These are phyloP conservation scores for Melieria omissa DNA, from an alignment of 2,888 invertebrate genomes.

Conservation along the genomic window DNA sequence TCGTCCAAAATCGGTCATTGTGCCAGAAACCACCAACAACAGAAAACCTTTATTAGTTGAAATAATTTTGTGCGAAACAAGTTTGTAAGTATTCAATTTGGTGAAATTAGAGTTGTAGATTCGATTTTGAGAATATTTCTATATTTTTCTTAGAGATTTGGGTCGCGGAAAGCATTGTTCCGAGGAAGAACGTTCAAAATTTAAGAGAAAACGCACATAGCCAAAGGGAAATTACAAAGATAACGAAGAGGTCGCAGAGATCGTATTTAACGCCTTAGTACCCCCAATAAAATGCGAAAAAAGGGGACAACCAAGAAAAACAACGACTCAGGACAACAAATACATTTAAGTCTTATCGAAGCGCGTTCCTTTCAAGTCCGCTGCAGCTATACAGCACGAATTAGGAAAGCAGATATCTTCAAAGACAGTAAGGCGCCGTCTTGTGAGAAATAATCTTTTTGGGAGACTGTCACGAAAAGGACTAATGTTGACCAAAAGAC, in stretches of 20 bases:
- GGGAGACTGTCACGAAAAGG: not conserved
- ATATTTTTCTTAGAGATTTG: too few species aligned
- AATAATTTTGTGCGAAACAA: too few species aligned
- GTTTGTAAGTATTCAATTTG: too few species aligned
- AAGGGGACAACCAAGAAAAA: conserved; percentile 7
- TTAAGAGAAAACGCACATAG: too few species aligned
- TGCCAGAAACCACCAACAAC: too few species aligned
- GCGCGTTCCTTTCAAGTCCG: too few species aligned
- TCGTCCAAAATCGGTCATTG: too few species aligned
- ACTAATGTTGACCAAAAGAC: conserved; percentile 10
- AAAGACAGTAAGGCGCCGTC: not conserved
- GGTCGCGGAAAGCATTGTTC: conserved; percentile 5
- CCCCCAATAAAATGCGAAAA: not conserved
- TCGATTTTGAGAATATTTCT: too few species aligned
- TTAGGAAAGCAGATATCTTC: not conserved
- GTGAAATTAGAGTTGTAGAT: too few species aligned
- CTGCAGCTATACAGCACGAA: not conserved
- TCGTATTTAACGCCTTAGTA: not conserved
- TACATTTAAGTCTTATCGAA: not conserved
- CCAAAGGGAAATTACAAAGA: not conserved
- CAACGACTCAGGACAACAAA: not conserved
- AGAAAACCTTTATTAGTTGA: too few species aligned
- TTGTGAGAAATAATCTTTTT: conserved; percentile 7
- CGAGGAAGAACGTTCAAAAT: conserved; percentile 1
- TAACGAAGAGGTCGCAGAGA: not conserved